Percentiles rank a stretch among this genome's conserved stretches.
phyloP scores from a whole-genome alignment of 2,113 vertebrate genomes.

The Mobula hypostoma region DNA sequence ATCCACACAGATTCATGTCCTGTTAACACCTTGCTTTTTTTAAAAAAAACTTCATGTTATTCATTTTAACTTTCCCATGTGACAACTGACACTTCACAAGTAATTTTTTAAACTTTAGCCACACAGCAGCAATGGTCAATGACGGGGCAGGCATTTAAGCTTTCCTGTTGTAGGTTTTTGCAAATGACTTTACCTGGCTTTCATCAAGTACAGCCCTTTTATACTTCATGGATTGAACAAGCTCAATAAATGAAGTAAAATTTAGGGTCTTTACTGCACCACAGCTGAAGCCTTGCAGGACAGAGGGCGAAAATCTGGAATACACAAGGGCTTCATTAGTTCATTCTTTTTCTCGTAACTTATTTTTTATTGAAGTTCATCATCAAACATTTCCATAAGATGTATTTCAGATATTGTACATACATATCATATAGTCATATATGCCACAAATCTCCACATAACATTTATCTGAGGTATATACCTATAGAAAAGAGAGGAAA shows the following conservation, averaged over 20 bases:
- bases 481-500: no score
- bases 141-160: background rate
- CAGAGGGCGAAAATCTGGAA: slow-evolving; percentile 37
- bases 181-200: slow-evolving; percentile 49
- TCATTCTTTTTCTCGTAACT: background rate
- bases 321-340: background rate
- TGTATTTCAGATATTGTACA: no score
- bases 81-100: background rate
- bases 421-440: no score
- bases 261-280: slow-evolving; percentile 40
- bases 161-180: background rate
- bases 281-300: slow-evolving; percentile 49
- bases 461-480: no score
- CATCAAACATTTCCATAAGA: no score
- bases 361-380: no score
- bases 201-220: slow-evolving; percentile 38
- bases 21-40: background rate
- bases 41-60: no score
- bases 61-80: background rate
- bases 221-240: slow-evolving; percentile 41
- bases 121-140: background rate
- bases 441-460: no score
- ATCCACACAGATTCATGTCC: background rate
- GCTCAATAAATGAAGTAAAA: slow-evolving; percentile 30
- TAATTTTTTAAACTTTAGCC: background rate